Evolutionary conservation across 2,888 invertebrate species (phyloP), one percentile per base, ranked within the genome.

Genomic region (Cataglyphis livida): DNA sequence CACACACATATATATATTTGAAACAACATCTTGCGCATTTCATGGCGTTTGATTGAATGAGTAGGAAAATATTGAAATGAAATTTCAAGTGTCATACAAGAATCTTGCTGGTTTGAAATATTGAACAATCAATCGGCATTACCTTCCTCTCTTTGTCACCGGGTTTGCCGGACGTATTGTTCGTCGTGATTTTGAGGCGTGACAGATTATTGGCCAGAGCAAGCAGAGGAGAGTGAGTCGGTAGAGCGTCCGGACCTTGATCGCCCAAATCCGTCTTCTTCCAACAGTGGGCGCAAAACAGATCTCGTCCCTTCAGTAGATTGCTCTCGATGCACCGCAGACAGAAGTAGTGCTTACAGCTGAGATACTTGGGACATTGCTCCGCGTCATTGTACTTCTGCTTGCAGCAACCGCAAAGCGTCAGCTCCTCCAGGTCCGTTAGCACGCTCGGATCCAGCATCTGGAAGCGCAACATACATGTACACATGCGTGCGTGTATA

Each of bases 311-410:
- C 93, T 96, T 96, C 93, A 96, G 96, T 91, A 97, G 95, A 92
- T 96, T 96, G 89, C 96, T 96, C 92, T 96, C 96, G 94, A 97
- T 96, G 95, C 97, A 97, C 93, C 96, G 96, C 94, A 97, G 95
- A 94, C 97, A 97, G 95, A 97, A 97, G 95, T 97, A 96, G 94
- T 97, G 97, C 93, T 97, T 96, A 95, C 97, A 97, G 89, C 96
- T 96, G 90, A 97, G 95, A 94, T 97, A 95, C 94, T 97, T 97
- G 85, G 97, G 97, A 93, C 96, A 96, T 93, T 96, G 96, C 94
- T 97, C 97, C 85, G 95, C 95, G 91, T 97, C 97, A 95, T 97
- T 97, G 95, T 97, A 97, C 94, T 96, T 96, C 94, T 96, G 96
- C 95, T 97, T 96, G 95, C 97, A 97, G 94, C 96, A 96, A 92